These are phyloP conservation scores for Hedychridium roseum DNA, from an alignment of 2,888 invertebrate genomes.

Conservation along the genomic window DNA sequence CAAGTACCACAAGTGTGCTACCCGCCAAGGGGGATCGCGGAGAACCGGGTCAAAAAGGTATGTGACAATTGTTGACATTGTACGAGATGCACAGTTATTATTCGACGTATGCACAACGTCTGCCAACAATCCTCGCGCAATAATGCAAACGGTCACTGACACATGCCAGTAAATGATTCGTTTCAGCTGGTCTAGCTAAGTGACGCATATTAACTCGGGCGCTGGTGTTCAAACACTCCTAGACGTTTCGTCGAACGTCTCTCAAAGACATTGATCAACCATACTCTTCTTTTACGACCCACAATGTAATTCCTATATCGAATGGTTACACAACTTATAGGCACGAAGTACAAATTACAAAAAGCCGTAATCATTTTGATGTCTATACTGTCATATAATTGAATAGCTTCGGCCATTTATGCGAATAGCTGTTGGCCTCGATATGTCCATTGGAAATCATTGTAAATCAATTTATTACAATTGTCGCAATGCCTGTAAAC, in stretches of 20 bases:
- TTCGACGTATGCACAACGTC: conserved; percentile 8
- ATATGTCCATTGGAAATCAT: conserved; percentile 41
- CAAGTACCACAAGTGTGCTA: conserved; percentile 42
- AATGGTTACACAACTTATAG: no score
- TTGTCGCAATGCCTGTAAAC: conserved; percentile 27
- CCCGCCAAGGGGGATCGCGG: conserved; percentile 31
- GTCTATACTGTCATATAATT: conserved; percentile 2
- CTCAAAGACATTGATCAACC: no score
- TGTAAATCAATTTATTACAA: conserved; percentile 51
- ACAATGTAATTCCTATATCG: no score
- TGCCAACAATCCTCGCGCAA: conserved; percentile 15
- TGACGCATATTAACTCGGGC: conserved; percentile 14
- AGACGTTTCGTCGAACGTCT: no score
- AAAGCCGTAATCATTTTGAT: conserved; percentile 13
- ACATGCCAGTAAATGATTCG: conserved; percentile 20
- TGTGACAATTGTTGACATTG: not conserved
- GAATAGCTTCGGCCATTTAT: not conserved
- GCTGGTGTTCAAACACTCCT: conserved; percentile 13
- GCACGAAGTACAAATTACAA: not conserved
- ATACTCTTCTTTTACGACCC: no score
- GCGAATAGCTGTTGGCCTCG: conserved; percentile 37
- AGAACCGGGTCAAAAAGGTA: conserved; percentile 29
- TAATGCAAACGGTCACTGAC: conserved; percentile 15
- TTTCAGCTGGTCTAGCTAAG: conserved; percentile 22
- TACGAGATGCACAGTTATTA: conserved; percentile 18